phyloP scores from a whole-genome alignment of 2,888 invertebrate species.

The Polymixis lichenea region DNA sequence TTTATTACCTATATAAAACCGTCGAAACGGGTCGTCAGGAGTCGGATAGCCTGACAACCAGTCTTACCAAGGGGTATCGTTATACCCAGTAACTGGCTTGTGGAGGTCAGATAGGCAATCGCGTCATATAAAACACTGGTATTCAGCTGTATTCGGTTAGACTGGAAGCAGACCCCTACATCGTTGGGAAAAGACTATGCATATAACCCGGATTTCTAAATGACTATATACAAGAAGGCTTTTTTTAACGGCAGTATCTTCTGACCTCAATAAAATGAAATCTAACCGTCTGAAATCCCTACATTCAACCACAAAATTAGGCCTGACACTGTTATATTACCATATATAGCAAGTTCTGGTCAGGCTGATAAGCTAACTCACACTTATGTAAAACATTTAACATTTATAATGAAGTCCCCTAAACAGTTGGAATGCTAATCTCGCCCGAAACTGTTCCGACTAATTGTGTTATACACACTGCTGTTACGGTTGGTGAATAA shows the following conservation, averaged over 20 bases:
- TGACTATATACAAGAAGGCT: too few species aligned
- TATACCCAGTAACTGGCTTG: too few species aligned
- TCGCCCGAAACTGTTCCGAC: slow-evolving; percentile 3
- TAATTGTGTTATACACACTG: slow-evolving; percentile 25
- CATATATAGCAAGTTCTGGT: neutral
- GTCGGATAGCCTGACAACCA: too few species aligned
- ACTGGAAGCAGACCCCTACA: too few species aligned
- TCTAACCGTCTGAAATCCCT: neutral
- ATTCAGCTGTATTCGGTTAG: too few species aligned
- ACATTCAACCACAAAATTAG: neutral
- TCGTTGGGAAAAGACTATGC: too few species aligned
- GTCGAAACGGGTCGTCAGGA: too few species aligned
- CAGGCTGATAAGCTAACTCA: slow-evolving; percentile 23
- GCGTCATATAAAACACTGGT: too few species aligned
- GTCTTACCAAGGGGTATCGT: too few species aligned
- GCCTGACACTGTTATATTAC: neutral
- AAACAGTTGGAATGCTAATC: slow-evolving; percentile 17
- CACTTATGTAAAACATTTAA: slow-evolving; percentile 18
- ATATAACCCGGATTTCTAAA: neutral
- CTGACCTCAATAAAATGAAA: neutral
- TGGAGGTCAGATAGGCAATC: too few species aligned
- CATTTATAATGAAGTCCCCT: slow-evolving; percentile 12
- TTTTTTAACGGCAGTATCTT: neutral
- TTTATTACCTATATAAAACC: too few species aligned
- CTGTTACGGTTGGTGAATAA: neutral